These are phyloP conservation scores for Anseranas semipalmata DNA, from an alignment of 2,113 vertebrate genomes.

Conservation along the genomic window DNA sequence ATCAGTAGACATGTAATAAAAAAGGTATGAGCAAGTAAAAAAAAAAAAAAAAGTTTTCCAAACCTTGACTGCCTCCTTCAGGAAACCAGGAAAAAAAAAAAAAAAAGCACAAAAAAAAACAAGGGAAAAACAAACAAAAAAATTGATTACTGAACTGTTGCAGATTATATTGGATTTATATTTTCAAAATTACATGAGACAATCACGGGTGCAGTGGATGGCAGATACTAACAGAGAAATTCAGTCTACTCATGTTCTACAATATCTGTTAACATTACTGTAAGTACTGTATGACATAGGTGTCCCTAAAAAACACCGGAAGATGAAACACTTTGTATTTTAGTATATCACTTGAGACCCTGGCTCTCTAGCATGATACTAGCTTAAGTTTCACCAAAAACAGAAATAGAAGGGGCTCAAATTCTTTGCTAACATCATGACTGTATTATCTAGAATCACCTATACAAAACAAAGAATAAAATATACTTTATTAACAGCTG, in stretches of 20 bases:
- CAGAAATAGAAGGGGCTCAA: not conserved
- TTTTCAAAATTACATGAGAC: slow-evolving; percentile 11
- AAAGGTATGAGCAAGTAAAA: slow-evolving; percentile 53
- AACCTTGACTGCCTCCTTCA: slow-evolving; percentile 95
- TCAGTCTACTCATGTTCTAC: not conserved
- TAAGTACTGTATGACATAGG: not conserved
- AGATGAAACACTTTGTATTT: not conserved
- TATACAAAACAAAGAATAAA: not conserved
- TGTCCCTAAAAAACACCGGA: not conserved
- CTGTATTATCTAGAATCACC: not conserved
- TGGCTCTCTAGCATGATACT: not conserved
- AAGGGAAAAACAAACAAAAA: slow-evolving; percentile 51
- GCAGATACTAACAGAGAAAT: not conserved
- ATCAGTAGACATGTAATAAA: slow-evolving; percentile 52
- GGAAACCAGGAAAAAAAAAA: slow-evolving; percentile 76
- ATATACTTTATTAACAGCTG: slow-evolving; percentile 28
- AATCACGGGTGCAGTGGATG: not conserved
- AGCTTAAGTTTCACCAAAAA: not conserved
- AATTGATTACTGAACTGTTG: slow-evolving; percentile 62
- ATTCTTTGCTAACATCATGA: not conserved
- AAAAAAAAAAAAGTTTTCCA: slow-evolving; percentile 74
- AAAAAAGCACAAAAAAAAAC: slow-evolving; percentile 56
- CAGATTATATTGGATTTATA: slow-evolving; percentile 12
- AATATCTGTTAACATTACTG: not conserved
- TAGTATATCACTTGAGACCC: not conserved